Conservation (phyloP, 2,113 vertebrate genomes). For the Cololabis saira region DNA sequence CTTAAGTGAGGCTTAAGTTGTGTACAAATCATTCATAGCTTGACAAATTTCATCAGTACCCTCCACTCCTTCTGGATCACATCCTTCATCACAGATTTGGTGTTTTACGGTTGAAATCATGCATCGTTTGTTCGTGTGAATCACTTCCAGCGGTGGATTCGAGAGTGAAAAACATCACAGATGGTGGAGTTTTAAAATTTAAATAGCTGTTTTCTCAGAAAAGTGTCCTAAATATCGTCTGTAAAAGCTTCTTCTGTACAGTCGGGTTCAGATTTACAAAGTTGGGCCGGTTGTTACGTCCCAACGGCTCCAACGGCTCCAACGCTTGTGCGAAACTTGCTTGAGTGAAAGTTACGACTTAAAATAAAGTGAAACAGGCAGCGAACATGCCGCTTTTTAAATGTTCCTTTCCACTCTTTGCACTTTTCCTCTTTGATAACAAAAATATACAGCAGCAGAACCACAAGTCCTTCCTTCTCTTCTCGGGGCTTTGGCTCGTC, state of each 20-base stretch:
- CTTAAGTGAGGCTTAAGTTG: background rate
- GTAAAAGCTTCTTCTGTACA: too few relatives aligned
- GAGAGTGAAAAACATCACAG: slow-evolving; percentile 28
- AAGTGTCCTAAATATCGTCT: too few relatives aligned
- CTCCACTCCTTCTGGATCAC: background rate
- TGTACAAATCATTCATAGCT: background rate
- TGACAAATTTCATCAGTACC: background rate
- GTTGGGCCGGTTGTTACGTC: background rate
- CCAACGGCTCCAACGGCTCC: slow-evolving; percentile 27
- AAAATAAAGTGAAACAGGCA: slow-evolving; percentile 34
- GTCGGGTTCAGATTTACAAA: slow-evolving; percentile 31
- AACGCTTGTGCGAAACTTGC: background rate
- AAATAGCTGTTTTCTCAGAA: too few relatives aligned
- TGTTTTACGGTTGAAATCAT: too few relatives aligned
- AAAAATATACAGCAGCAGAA: slow-evolving; percentile 50
- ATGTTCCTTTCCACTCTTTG: slow-evolving; percentile 35
- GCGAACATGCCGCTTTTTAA: slow-evolving; percentile 27
- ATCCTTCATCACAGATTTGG: background rate
- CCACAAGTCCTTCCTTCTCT: slow-evolving; percentile 33
- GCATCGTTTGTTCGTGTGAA: too few relatives aligned
- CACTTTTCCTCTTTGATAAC: slow-evolving; percentile 37
- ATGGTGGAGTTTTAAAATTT: slow-evolving; percentile 20
- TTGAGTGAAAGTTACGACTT: background rate
- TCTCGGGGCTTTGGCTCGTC: slow-evolving; percentile 16
- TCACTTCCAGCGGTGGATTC: background rate